These are phyloP conservation scores for Thermophis baileyi DNA, from an alignment of 2,113 vertebrate genomes.

Conservation along the genomic window DNA sequence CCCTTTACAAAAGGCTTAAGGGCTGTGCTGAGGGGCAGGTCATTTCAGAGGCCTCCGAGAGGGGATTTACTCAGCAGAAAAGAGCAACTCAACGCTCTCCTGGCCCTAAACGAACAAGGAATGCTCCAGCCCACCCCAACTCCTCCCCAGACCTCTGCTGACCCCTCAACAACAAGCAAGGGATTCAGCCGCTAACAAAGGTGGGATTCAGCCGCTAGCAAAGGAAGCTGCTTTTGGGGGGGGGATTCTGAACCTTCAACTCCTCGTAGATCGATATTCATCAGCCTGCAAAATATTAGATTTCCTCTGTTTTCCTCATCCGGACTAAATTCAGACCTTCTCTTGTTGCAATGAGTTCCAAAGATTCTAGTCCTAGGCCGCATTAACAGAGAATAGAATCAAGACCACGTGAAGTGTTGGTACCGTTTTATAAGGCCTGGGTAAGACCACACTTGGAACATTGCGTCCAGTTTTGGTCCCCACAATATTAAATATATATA, in stretches of 20 bases:
- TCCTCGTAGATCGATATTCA: not conserved
- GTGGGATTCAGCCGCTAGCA: constrained; percentile 1
- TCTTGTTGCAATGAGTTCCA: not conserved
- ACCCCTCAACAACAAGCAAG: constrained; percentile 15
- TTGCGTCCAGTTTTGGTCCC: no score
- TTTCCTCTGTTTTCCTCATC: not conserved
- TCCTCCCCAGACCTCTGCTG: constrained; percentile 1
- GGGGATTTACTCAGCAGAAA: constrained; percentile 53
- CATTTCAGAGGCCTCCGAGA: constrained; percentile 26
- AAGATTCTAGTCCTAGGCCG: not conserved
- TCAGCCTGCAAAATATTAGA: not conserved
- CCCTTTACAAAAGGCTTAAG: constrained; percentile 67
- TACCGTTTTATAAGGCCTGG: no score
- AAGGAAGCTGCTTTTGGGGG: not conserved
- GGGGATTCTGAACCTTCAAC: not conserved
- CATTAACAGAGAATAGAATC: no score
- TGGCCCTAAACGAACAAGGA: constrained; percentile 6
- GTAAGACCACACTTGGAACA: no score
- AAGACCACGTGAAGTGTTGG: no score
- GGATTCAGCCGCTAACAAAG: constrained; percentile 29
- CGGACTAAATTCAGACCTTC: not conserved
- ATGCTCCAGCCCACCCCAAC: not conserved
- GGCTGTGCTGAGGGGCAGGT: constrained; percentile 56
- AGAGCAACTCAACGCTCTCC: constrained; percentile 57
- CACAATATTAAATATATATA: no score